Evolutionary conservation across 2,888 invertebrate species (phyloP).

Genomic region (Darwinula stevensoni): DNA sequence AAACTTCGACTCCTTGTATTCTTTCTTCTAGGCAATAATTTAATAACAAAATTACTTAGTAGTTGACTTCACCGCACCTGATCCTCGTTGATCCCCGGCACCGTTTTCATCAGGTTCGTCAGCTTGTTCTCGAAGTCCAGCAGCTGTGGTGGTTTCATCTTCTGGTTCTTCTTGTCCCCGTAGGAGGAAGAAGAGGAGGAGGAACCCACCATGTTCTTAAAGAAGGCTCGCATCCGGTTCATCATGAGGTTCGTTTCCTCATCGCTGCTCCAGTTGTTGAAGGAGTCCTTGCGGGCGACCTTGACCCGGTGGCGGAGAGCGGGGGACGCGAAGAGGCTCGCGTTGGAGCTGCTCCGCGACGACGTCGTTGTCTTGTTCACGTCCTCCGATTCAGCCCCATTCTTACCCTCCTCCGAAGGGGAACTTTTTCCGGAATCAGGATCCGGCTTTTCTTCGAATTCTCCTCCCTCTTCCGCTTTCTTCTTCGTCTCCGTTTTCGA

Average conservation of each 20-base stretch:
- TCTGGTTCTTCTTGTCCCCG: slow-evolving; percentile 13
- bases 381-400: background rate
- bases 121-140: slow-evolving; percentile 68
- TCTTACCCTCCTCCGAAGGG: too few relatives aligned
- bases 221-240: slow-evolving; percentile 75
- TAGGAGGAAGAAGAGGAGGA: slow-evolving; percentile 9
- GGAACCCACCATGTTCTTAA: slow-evolving; percentile 59
- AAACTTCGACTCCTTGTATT: too few relatives aligned
- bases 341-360: slow-evolving; percentile 4
- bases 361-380: background rate
- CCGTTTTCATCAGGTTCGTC: slow-evolving; percentile 68
- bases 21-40: too few relatives aligned
- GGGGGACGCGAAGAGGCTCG: slow-evolving; percentile 18
- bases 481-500: slow-evolving; percentile 6
- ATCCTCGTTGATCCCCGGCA: slow-evolving; percentile 63
- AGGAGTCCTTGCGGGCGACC: slow-evolving; percentile 53
- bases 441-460: too few relatives aligned
- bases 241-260: slow-evolving; percentile 83
- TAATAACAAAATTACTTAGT: too few relatives aligned
- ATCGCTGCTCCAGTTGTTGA: slow-evolving; percentile 78
- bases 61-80: too few relatives aligned
- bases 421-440: slow-evolving; percentile 7
- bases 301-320: slow-evolving; percentile 13
- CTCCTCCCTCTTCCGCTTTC: slow-evolving; percentile 21
- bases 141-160: slow-evolving; percentile 47